Percentiles rank a stretch among this genome's conserved stretches.
Conservation (phyloP, 2,113 vertebrate genomes). For the Alouatta palliata region DNA sequence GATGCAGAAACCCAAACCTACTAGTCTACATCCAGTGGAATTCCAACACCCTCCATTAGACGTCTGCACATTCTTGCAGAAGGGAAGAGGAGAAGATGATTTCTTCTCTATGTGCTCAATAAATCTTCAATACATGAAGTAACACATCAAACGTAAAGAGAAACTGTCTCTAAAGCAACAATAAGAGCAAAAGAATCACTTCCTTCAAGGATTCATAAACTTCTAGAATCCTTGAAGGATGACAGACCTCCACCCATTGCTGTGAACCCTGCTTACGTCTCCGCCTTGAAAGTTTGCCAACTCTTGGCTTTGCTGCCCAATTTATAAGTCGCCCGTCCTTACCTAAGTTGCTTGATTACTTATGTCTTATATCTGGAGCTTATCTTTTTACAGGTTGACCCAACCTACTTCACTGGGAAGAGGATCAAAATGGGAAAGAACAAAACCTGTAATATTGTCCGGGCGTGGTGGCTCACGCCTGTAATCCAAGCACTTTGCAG, state of each 20-base stretch:
- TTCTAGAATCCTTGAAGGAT: not conserved
- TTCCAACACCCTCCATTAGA: not conserved
- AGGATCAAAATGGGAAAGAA: not conserved
- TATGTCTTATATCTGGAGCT: not conserved
- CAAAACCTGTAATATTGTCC: not conserved
- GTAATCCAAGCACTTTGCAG: too few species aligned
- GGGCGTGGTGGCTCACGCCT: too few species aligned
- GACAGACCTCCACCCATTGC: not conserved
- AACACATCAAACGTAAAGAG: not conserved
- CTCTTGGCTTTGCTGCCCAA: not conserved
- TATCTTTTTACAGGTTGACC: not conserved
- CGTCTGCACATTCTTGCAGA: not conserved
- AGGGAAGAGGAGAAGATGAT: not conserved
- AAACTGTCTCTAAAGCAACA: not conserved
- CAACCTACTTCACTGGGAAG: not conserved
- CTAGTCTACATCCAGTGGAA: not conserved
- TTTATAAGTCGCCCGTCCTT: not conserved
- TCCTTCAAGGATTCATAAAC: not conserved
- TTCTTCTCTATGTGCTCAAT: not conserved
- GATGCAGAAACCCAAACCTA: not conserved
- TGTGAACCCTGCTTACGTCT: too few species aligned
- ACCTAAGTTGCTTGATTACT: not conserved
- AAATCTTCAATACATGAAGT: not conserved
- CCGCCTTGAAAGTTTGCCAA: not conserved
- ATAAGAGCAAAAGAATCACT: not conserved